Evolutionary conservation across 2,113 vertebrate genomes (phyloP).

Genomic region (Shinisaurus crocodilurus): DNA sequence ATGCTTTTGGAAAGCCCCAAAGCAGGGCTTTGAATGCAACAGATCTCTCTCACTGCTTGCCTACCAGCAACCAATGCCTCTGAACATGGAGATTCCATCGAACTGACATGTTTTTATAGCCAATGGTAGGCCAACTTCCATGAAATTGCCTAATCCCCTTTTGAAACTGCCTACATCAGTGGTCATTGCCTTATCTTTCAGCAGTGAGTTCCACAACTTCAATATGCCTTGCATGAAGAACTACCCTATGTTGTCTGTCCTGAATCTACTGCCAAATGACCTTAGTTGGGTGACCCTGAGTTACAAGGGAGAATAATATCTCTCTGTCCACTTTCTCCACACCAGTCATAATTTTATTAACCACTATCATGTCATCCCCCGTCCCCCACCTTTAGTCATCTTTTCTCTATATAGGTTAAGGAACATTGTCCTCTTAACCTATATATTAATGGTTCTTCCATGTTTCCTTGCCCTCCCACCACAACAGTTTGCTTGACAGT

Average conservation of each 20-base stretch:
- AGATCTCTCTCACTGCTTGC: not conserved
- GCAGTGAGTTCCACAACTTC: not conserved
- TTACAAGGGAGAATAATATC: not conserved
- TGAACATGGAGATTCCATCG: not conserved
- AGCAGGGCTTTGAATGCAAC: not conserved
- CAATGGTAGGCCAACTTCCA: not conserved
- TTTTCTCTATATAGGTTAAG: conserved; percentile 13
- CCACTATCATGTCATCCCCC: not conserved
- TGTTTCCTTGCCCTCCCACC: conserved; percentile 37
- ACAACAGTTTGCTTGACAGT: conserved; percentile 89
- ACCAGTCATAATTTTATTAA: not conserved
- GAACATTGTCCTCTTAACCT: conserved; percentile 8
- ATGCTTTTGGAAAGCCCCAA: not conserved
- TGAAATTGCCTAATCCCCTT: too few relatives aligned
- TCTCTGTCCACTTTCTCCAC: not conserved
- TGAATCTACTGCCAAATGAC: not conserved
- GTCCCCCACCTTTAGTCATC: too few relatives aligned
- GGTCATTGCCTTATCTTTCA: not conserved
- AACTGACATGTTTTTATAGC: not conserved
- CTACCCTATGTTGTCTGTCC: not conserved
- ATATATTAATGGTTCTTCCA: conserved; percentile 23
- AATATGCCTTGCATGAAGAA: not conserved
- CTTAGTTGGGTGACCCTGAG: not conserved
- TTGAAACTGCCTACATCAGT: not conserved
- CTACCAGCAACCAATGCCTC: not conserved